Evolutionary conservation across 2,888 invertebrate genomes (phyloP).

Genomic region (Trichogramma evanescens): DNA sequence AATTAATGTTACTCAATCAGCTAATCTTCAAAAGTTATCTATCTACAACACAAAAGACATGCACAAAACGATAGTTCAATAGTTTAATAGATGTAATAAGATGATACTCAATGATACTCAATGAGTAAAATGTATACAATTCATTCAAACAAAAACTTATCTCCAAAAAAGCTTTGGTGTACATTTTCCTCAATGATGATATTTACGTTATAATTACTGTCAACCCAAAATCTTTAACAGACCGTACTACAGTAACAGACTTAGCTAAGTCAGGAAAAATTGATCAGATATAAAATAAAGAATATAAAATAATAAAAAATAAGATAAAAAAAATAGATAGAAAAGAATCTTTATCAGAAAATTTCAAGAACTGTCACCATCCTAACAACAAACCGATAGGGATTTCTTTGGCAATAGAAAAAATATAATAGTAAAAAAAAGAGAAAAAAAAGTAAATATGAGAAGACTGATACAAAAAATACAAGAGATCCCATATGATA

Average conservation of each 20-base stretch:
- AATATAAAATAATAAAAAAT: slow-evolving; percentile 1
- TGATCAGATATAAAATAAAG: slow-evolving; percentile 6
- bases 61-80: slow-evolving; percentile 19
- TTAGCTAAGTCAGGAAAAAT: slow-evolving; percentile 1
- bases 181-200: too few relatives aligned
- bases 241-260: too few relatives aligned
- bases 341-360: neutral
- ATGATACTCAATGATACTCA: slow-evolving; percentile 8
- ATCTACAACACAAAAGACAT: slow-evolving; percentile 25
- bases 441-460: slow-evolving; percentile 3
- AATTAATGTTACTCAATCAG: too few relatives aligned
- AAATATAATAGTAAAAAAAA: slow-evolving; percentile 17
- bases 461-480: slow-evolving; percentile 15
- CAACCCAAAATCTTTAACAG: too few relatives aligned
- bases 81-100: slow-evolving; percentile 14
- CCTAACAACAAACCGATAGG: slow-evolving; percentile 30
- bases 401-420: slow-evolving; percentile 25
- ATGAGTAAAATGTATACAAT: slow-evolving; percentile 17
- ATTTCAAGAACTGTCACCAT: slow-evolving; percentile 35
- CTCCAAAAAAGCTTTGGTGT: too few relatives aligned
- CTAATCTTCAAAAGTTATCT: slow-evolving; percentile 12
- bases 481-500: slow-evolving; percentile 31
- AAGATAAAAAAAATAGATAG: neutral
- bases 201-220: too few relatives aligned
- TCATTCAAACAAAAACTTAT: neutral